Conservation (phyloP, 2,797 vertebrate genomes). For the Rousettus madagascariensis region DNA sequence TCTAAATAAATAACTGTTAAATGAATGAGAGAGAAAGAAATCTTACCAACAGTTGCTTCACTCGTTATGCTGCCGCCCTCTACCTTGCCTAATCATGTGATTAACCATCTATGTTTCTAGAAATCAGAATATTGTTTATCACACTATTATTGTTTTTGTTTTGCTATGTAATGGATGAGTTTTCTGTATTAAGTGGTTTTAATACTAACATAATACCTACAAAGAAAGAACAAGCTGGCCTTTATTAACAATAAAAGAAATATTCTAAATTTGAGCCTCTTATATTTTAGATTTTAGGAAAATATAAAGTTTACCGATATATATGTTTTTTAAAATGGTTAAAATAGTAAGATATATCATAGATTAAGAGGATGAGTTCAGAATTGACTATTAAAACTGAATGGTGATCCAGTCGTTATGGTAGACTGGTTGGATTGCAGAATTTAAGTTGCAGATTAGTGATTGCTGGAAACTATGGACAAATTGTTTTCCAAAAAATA, state of each 20-base stretch:
- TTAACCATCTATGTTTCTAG: not conserved
- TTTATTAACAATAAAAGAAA: conserved; percentile 27
- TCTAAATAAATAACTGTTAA: conserved; percentile 43
- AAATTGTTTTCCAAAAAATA: conserved; percentile 10
- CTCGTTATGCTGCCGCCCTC: not conserved
- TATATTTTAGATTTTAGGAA: conserved; percentile 40
- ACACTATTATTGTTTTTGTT: not conserved
- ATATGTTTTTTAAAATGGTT: not conserved
- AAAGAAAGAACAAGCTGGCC: conserved; percentile 2
- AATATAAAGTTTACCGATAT: not conserved
- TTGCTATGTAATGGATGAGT: not conserved
- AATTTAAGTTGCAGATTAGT: conserved; percentile 5
- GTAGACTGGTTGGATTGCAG: not conserved
- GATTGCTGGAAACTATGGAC: conserved; percentile 14
- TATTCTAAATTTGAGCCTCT: not conserved
- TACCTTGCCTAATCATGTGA: conserved; percentile 38
- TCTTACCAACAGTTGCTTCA: conserved; percentile 27
- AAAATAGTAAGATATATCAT: not conserved
- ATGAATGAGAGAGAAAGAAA: conserved; percentile 11
- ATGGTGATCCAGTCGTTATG: not conserved
- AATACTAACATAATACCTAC: not conserved
- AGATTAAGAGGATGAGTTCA: not conserved
- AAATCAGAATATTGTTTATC: conserved; percentile 23
- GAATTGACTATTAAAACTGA: not conserved
- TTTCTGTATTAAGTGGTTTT: conserved; percentile 28